A percentile compares a stretch with the other conserved stretches of the same genome.
Conservation (phyloP, 2,113 vertebrate species). For the Turdus rufiventris region DNA sequence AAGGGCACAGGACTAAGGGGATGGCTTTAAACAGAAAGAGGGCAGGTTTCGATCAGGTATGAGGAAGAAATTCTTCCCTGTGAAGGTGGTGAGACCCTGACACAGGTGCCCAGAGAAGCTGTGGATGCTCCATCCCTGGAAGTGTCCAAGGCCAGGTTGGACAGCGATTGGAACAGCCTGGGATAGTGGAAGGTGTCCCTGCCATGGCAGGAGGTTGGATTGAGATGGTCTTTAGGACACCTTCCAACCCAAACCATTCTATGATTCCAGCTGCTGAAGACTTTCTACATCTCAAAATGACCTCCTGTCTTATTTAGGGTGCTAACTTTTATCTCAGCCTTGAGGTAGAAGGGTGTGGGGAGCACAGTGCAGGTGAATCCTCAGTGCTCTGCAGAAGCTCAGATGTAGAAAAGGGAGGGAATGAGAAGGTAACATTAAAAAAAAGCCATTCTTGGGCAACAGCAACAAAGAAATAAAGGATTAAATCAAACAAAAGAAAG, state of each 20-base stretch:
- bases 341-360: neutral
- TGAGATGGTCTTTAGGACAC: neutral
- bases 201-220: neutral
- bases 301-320: neutral
- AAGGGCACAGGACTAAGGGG: neutral
- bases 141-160: neutral
- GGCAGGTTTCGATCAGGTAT: neutral
- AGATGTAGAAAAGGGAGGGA: neutral
- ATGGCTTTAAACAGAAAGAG: neutral
- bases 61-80: neutral
- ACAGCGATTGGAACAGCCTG: neutral
- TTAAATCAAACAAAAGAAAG: conserved; percentile 48
- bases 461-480: neutral
- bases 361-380: neutral
- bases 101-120: neutral
- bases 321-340: neutral
- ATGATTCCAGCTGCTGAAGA: neutral
- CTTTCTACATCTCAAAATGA: neutral
- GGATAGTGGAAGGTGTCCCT: neutral
- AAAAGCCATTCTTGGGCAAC: neutral
- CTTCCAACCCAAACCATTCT: neutral
- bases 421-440: neutral
- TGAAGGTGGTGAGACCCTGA: neutral
- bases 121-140: neutral
- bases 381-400: neutral